A percentile compares a stretch with the other conserved stretches of the same genome.
These are phyloP conservation scores for Mimumesa dahlbomi DNA, from an alignment of 2,888 invertebrate species.

Conservation along the genomic window DNA sequence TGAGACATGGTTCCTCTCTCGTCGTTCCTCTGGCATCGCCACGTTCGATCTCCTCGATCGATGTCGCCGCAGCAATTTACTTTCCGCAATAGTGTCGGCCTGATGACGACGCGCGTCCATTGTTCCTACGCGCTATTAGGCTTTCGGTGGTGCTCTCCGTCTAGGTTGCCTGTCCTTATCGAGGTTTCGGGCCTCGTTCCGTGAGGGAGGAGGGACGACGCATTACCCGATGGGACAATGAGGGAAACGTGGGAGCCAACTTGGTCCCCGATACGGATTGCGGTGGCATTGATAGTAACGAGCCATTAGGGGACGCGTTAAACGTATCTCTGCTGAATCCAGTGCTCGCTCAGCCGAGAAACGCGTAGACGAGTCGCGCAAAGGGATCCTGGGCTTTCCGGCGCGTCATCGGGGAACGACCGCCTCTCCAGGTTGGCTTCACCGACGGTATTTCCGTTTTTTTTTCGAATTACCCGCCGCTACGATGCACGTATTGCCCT, in stretches of 20 bases:
- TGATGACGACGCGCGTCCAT: slow-evolving; percentile 75
- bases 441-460: no score
- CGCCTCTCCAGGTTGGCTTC: no score
- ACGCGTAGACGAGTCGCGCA: not conserved
- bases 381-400: no score
- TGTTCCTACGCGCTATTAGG: slow-evolving; percentile 76
- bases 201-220: slow-evolving; percentile 24
- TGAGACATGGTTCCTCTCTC: no score
- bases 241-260: slow-evolving; percentile 58
- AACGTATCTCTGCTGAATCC: slow-evolving; percentile 48
- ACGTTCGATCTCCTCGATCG: slow-evolving; percentile 21
- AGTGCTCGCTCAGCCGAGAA: slow-evolving; percentile 29
- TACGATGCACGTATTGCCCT: no score
- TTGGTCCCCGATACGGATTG: slow-evolving; percentile 59
- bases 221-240: slow-evolving; percentile 65
- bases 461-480: no score
- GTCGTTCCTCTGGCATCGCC: no score
- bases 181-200: slow-evolving; percentile 21
- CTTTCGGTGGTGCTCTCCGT: slow-evolving; percentile 62
- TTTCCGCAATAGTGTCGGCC: slow-evolving; percentile 75
- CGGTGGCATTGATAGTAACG: slow-evolving; percentile 55
- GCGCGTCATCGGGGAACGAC: no score
- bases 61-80: slow-evolving; percentile 71
- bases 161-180: slow-evolving; percentile 46
- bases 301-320: slow-evolving; percentile 56